Conservation (phyloP, 2,113 vertebrate species). For the Sinocyclocheilus maitianheensis region DNA sequence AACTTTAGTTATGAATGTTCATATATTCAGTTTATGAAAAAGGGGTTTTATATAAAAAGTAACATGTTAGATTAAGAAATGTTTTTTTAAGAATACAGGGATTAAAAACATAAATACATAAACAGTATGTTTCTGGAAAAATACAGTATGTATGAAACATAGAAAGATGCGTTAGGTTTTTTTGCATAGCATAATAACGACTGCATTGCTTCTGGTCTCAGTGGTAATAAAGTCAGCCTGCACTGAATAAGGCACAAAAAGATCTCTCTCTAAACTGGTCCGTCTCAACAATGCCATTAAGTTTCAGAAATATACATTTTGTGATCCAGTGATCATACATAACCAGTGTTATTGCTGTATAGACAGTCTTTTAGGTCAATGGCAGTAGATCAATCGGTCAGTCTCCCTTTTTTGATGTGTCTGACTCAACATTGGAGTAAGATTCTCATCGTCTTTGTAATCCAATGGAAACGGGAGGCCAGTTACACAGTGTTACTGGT, state of each 20-base stretch:
- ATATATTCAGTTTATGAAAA: conserved; percentile 62
- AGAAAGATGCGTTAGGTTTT: conserved; percentile 64
- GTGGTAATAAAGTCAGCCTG: conserved; percentile 40
- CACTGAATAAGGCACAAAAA: conserved; percentile 63
- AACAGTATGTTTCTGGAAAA: conserved; percentile 58
- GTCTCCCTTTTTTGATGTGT: conserved; percentile 43
- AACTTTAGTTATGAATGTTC: background rate
- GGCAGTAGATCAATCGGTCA: conserved; percentile 36
- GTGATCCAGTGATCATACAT: background rate
- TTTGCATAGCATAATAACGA: conserved; percentile 61
- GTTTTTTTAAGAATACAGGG: conserved; percentile 65
- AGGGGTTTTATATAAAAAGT: conserved; percentile 70
- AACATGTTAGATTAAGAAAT: conserved; percentile 68
- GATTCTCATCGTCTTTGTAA: background rate
- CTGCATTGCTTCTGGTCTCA: conserved; percentile 44
- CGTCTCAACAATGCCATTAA: conserved; percentile 46
- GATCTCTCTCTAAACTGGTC: conserved; percentile 20
- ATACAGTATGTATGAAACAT: conserved; percentile 57
- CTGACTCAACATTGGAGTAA: conserved; percentile 20
- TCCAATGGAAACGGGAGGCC: conserved; percentile 33
- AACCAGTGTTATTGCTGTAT: conserved; percentile 31
- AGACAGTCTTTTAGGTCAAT: conserved; percentile 25
- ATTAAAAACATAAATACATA: conserved; percentile 75
- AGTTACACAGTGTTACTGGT: background rate
- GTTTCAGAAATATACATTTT: conserved; percentile 30